Conservation (phyloP, 2,113 vertebrate species). For the Anolis carolinensis region DNA sequence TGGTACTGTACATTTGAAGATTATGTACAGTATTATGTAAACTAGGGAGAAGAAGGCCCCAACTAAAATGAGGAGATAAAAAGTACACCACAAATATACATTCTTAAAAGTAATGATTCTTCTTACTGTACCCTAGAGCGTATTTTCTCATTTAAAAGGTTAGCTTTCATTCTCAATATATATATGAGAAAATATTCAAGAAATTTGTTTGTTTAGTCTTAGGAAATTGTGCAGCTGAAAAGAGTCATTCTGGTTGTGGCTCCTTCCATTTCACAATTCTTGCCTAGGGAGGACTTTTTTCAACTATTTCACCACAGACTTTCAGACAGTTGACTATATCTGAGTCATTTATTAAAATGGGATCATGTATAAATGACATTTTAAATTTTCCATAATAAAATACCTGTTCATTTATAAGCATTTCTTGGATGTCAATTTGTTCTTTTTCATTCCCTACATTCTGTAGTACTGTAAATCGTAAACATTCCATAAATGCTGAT, state of each 20-base stretch:
- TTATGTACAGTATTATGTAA: neutral
- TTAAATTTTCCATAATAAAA: constrained; percentile 4
- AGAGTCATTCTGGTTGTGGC: neutral
- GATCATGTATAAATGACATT: neutral
- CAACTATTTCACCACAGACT: neutral
- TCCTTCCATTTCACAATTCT: neutral
- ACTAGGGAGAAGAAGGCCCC: neutral
- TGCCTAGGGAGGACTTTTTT: neutral
- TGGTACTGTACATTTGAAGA: neutral
- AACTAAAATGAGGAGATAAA: no score
- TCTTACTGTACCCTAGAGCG: no score
- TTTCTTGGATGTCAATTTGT: constrained; percentile 77
- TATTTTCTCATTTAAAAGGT: neutral
- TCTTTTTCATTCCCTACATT: constrained; percentile 74
- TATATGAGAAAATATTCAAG: neutral
- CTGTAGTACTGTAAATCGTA: constrained; percentile 84
- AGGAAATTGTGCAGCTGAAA: neutral
- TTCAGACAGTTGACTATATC: neutral
- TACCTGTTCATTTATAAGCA: constrained; percentile 91
- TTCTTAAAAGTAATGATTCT: neutral
- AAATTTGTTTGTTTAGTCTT: neutral
- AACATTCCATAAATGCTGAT: constrained; percentile 86
- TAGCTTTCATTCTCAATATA: neutral
- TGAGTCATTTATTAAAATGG: neutral
- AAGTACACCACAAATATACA: neutral